A percentile compares a stretch with the other conserved stretches of the same genome.
Evolutionary conservation across 2,888 invertebrate species (phyloP).

Genomic region (Lochmaea crataegi): DNA sequence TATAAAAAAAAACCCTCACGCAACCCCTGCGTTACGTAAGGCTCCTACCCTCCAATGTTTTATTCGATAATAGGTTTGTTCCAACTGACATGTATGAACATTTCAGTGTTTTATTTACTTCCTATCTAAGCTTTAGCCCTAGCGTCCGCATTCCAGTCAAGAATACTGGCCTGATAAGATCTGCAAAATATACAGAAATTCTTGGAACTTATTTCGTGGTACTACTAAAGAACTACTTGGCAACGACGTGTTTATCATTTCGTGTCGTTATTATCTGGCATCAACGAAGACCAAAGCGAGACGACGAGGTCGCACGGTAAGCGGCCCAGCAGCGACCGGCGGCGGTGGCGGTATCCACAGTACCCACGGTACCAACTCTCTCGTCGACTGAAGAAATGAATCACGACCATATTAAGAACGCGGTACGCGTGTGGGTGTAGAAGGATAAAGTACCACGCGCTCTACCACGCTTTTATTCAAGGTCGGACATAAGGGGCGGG

Average conservation of each 20-base stretch:
- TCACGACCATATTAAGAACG: slow-evolving; percentile 34
- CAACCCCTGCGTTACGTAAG: too few species aligned
- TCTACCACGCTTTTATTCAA: slow-evolving; percentile 26
- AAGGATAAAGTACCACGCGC: slow-evolving; percentile 44
- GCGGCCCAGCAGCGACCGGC: slow-evolving; percentile 20
- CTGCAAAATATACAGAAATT: too few species aligned
- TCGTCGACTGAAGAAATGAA: slow-evolving; percentile 31
- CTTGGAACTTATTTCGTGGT: too few species aligned
- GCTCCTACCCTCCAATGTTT: too few species aligned
- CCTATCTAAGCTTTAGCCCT: too few species aligned
- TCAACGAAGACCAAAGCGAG: slow-evolving; percentile 29
- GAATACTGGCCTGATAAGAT: too few species aligned
- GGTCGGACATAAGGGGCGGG: neutral
- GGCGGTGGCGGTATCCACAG: slow-evolving; percentile 19
- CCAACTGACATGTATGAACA: too few species aligned
- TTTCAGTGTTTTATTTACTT: too few species aligned
- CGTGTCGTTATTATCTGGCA: slow-evolving; percentile 30
- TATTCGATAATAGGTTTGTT: too few species aligned
- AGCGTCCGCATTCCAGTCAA: too few species aligned
- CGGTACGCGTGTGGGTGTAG: slow-evolving; percentile 41
- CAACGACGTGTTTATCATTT: slow-evolving; percentile 30
- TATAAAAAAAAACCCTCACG: too few species aligned
- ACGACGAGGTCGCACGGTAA: slow-evolving; percentile 38
- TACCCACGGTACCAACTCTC: slow-evolving; percentile 26
- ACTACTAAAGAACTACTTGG: slow-evolving; percentile 7